Evolutionary conservation across 2,888 invertebrate genomes (phyloP).

Genomic region (Catocala nupta): DNA sequence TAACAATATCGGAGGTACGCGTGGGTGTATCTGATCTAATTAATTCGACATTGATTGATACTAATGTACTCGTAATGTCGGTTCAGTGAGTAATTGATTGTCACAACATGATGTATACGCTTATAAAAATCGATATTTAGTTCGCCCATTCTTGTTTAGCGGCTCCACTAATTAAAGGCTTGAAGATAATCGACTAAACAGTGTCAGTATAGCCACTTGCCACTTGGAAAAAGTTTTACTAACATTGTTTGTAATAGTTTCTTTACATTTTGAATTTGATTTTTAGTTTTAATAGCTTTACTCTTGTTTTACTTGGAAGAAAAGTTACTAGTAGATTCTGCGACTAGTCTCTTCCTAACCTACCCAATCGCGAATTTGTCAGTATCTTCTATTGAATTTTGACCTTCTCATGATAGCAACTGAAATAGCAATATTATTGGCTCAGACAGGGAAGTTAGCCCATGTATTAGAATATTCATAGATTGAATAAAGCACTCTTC

Average conservation of each 20-base stretch:
- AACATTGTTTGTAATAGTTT: neutral
- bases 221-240: neutral
- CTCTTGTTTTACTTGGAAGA: no score
- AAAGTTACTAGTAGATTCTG: no score
- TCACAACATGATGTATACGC: constrained; percentile 78
- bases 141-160: constrained; percentile 27
- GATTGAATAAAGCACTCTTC: no score
- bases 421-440: no score
- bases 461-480: no score
- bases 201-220: constrained; percentile 1
- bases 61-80: constrained; percentile 80
- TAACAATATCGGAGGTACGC: constrained; percentile 52
- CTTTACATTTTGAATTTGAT: neutral
- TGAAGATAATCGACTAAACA: constrained; percentile 9
- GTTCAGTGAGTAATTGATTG: constrained; percentile 81
- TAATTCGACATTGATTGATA: constrained; percentile 86
- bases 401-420: no score
- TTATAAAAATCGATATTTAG: constrained; percentile 58
- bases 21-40: constrained; percentile 86
- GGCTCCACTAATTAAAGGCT: constrained; percentile 23
- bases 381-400: no score
- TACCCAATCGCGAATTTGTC: no score
- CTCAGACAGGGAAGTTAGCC: no score
- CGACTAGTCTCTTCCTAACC: no score
- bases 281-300: no score